Evolutionary conservation across 2,888 invertebrate genomes (phyloP).

Genomic region (Drosophila stalkeri): DNA sequence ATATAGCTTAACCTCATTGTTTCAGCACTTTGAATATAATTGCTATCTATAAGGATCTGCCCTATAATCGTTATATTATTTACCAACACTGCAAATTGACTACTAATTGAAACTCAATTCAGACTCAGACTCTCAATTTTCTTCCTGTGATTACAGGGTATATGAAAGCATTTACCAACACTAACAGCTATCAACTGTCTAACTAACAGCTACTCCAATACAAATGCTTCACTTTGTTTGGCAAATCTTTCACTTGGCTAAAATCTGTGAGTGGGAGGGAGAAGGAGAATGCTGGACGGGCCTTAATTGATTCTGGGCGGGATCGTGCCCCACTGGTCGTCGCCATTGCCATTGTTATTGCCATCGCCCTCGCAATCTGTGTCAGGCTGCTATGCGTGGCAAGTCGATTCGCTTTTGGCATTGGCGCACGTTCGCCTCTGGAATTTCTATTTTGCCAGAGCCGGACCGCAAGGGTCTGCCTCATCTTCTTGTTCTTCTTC

Average conservation of each 20-base stretch:
- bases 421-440: constrained; percentile 63
- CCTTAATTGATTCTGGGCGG: constrained; percentile 19
- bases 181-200: not conserved
- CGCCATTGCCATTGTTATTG: constrained; percentile 41
- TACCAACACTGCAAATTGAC: not conserved
- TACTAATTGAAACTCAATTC: not conserved
- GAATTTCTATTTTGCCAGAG: constrained; percentile 75
- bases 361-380: constrained; percentile 67
- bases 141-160: not conserved
- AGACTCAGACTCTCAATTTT: not conserved
- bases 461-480: constrained; percentile 29
- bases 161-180: not conserved
- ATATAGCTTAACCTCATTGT: too few relatives aligned
- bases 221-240: not conserved
- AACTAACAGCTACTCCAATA: not conserved
- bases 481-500: not conserved
- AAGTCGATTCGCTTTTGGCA: constrained; percentile 55
- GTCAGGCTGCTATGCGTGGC: constrained; percentile 55
- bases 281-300: not conserved
- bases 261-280: not conserved
- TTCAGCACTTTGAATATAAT: not conserved
- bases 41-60: not conserved
- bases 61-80: not conserved
- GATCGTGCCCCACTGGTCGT: constrained; percentile 24
- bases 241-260: constrained; percentile 6